Evolutionary conservation across 2,888 invertebrate species (phyloP).

Genomic region (Lithophane socia): DNA sequence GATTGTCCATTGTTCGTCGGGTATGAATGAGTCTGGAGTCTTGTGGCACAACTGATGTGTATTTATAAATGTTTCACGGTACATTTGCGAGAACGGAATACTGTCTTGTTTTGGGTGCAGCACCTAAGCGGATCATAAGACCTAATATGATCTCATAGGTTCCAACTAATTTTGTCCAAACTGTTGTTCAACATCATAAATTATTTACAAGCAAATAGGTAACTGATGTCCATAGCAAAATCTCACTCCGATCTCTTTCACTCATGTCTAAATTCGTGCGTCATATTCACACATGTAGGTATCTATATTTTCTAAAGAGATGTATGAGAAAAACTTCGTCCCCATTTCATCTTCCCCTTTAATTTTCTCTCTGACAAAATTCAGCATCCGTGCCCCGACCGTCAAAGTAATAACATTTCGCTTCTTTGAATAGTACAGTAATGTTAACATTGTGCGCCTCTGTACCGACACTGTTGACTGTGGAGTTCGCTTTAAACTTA

Average conservation of each 20-base stretch:
- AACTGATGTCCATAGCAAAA: neutral
- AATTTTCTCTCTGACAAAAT: slow-evolving; percentile 51
- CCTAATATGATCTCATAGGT: neutral
- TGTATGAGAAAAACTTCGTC: slow-evolving; percentile 14
- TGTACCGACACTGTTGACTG: slow-evolving; percentile 32
- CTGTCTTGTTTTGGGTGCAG: slow-evolving; percentile 9
- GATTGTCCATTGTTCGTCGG: slow-evolving; percentile 65
- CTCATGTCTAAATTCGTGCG: slow-evolving; percentile 1
- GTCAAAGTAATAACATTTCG: slow-evolving; percentile 62
- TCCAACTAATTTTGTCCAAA: too few relatives aligned
- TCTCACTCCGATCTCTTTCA: neutral
- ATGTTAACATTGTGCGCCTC: slow-evolving; percentile 51
- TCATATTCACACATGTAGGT: neutral
- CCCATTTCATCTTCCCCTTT: slow-evolving; percentile 36
- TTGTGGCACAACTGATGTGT: neutral
- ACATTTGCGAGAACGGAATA: neutral
- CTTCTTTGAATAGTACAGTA: slow-evolving; percentile 46
- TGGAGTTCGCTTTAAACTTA: slow-evolving; percentile 52
- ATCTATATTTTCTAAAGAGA: slow-evolving; percentile 14
- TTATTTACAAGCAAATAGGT: neutral
- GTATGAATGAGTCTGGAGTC: slow-evolving; percentile 35
- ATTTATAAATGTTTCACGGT: slow-evolving; percentile 1
- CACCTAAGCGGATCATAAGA: neutral
- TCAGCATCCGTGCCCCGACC: slow-evolving; percentile 31
- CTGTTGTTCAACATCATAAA: neutral